phyloP scores from a whole-genome alignment of 2,888 invertebrate genomes.

The Hypomecis atomaria region DNA sequence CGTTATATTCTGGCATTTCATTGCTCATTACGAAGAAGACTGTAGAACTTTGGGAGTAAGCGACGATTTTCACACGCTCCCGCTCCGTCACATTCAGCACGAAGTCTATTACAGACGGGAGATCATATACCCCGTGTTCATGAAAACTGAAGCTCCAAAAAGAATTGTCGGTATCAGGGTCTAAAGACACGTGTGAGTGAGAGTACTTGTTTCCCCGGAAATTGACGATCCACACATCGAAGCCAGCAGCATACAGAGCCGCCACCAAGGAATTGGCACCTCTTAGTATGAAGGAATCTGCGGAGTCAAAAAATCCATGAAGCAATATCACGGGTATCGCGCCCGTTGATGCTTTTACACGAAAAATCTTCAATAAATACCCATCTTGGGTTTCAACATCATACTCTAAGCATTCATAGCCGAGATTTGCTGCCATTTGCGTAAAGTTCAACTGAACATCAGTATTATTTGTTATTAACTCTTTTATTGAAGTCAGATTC shows the following conservation, averaged over 20 bases:
- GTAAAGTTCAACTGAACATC: slow-evolving; percentile 9
- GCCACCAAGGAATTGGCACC: slow-evolving; percentile 47
- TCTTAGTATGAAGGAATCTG: slow-evolving; percentile 50
- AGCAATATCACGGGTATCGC: slow-evolving; percentile 45
- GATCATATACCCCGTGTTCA: slow-evolving; percentile 32
- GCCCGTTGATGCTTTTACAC: slow-evolving; percentile 41
- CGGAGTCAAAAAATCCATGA: slow-evolving; percentile 48
- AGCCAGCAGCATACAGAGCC: slow-evolving; percentile 69
- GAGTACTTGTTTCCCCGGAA: slow-evolving; percentile 36
- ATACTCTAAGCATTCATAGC: slow-evolving; percentile 30
- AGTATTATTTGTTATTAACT: background rate
- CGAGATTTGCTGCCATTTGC: slow-evolving; percentile 15
- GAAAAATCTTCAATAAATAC: slow-evolving; percentile 48
- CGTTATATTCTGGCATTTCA: slow-evolving; percentile 28
- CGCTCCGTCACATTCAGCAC: slow-evolving; percentile 21
- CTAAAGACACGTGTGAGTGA: slow-evolving; percentile 19
- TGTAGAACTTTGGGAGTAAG: slow-evolving; percentile 30
- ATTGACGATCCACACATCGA: slow-evolving; percentile 56
- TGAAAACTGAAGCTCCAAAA: slow-evolving; percentile 37
- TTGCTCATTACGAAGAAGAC: slow-evolving; percentile 25
- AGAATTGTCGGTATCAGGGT: slow-evolving; percentile 33
- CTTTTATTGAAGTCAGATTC: background rate
- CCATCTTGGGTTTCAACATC: slow-evolving; percentile 48
- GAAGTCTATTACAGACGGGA: slow-evolving; percentile 33
- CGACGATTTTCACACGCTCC: slow-evolving; percentile 22